Evolutionary conservation across 1,140 invertebrate species (phyloP), one percentile per base, ranked within the genome.

Genomic region (Saxidomus purpurata): DNA sequence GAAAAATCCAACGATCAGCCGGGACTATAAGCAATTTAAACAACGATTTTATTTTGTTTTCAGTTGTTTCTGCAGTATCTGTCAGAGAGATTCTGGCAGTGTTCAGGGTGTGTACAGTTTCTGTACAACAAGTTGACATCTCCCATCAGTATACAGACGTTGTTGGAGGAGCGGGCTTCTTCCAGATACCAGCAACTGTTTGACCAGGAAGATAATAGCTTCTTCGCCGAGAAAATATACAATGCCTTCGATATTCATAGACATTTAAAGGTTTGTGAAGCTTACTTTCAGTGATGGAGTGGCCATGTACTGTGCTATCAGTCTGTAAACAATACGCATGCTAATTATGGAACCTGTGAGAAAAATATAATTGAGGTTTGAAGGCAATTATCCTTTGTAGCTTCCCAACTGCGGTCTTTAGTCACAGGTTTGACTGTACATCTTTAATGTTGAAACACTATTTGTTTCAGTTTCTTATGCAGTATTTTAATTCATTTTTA

Each of bases 121-220:
- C 28, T 85, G 22, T 52, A 49, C n/a, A n/a, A 8, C 31, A 67
- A 55, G 63, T 74, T 85, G 40, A 49, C 83, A 8, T 28, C 49
- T 13, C 34, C 34, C 0, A n/a, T 28, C 22, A 74, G 49, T 71
- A 17, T 85, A 25, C 25, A 49, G 43, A 55, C 40, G 25, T 38
- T 85, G 40, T 25, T 85, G 3, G 28, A 15, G 6, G 63, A 69
- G 47, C 4, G 83, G 17, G 40, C 13, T 6, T 71, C 83, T 0
- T 49, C 43, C 36, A 88, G 81, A 38, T 90, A 76, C 31, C 76
- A 87, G 36, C 89, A 91, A 22, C 79, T 92, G 17, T 92, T 91
- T 90, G 89, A 91, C 34, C 89, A 91, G 63, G 90, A 91, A 67
- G 92, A 91, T 84, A 91, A 91, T 52, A 91, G 82, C 59, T 90